These are phyloP conservation scores for Rhinopomastus cyanomelas DNA, from an alignment of 2,113 vertebrate genomes.

Conservation along the genomic window DNA sequence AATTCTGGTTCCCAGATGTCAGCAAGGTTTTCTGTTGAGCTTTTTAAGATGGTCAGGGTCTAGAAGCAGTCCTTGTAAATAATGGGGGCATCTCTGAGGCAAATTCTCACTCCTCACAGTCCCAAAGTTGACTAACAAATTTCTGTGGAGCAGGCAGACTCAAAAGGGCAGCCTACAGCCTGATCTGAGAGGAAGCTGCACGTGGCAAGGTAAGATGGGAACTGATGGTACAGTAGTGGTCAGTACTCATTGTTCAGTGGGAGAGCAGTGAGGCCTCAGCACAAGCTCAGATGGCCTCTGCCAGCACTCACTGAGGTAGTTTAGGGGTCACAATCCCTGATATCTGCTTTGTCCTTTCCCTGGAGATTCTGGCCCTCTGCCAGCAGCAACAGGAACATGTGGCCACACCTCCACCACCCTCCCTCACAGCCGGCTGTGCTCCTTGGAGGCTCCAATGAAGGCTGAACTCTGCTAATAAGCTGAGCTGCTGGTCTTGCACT, in stretches of 20 bases:
- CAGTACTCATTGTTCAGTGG: neutral
- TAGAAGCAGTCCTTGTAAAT: neutral
- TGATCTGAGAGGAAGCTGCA: neutral
- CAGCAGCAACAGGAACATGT: fast-evolving
- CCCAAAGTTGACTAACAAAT: neutral
- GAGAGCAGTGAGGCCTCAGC: neutral
- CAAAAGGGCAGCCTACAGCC: conserved; percentile 8
- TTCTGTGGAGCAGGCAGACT: neutral
- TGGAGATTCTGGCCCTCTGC: neutral
- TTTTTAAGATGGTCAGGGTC: neutral
- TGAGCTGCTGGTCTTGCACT: neutral
- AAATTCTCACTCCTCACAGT: neutral
- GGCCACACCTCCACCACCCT: neutral
- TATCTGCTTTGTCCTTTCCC: neutral
- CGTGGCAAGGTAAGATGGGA: neutral
- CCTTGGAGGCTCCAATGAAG: neutral
- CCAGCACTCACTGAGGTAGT: neutral
- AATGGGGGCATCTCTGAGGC: neutral
- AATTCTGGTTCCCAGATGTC: conserved; percentile 30
- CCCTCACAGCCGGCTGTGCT: neutral
- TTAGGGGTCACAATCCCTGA: neutral
- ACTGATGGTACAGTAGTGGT: neutral
- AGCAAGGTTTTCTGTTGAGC: conserved; percentile 38
- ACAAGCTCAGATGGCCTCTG: neutral
- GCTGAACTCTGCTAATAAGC: neutral